Evolutionary conservation across 92 coral and sea anemone species (phyloP), one percentile per base, ranked within the genome.

Genomic region (Parazoanthus darwini): DNA sequence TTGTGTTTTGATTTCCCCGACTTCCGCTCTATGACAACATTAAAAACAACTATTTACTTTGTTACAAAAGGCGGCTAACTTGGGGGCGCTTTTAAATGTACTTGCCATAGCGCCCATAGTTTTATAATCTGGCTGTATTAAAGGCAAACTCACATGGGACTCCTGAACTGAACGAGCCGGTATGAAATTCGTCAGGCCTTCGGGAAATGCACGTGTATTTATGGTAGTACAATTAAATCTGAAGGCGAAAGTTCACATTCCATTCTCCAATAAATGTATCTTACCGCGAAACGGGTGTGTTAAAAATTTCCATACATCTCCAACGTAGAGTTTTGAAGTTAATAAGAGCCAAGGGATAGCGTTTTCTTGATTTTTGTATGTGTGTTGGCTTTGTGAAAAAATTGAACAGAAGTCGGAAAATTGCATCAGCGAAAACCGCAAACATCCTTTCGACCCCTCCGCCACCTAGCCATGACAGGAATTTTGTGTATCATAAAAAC

Each of bases 21-120:
- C 79, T 84, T 84, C 87, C 87, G 87, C 29, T 46, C 65, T 25
- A 1, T 84, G 87, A 84, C 87, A 84, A 84, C 87, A 70, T 50
- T 36, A 84, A 71, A 66, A 46, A 76, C 79, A 84, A 71, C 68
- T 84, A 48, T 84, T 84, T 84, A 73, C 87, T 84, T 71, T 84
- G 54, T 26, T 72, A 71, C 82, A 79, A 79, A 77, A 51, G 66
- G 78, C 78, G 78, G 66, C 66, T 7, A 50, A 48, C 65, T 48
- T 84, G 87, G 37, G 79, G 78, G 79, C 37, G 86, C 35, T 22
- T 70, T 50, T 26, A 13, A 83, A 70, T 43, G 56, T 76, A 70
- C 26, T 29, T n/a, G 56, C 51, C 38, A 39, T 66, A 7, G 59
- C 14, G 67, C 20, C 46, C 67, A 5, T 16, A 25, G 66, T 29